These are phyloP conservation scores for Arion vulgaris DNA, from an alignment of 1,140 invertebrate species.

Conservation along the genomic window DNA sequence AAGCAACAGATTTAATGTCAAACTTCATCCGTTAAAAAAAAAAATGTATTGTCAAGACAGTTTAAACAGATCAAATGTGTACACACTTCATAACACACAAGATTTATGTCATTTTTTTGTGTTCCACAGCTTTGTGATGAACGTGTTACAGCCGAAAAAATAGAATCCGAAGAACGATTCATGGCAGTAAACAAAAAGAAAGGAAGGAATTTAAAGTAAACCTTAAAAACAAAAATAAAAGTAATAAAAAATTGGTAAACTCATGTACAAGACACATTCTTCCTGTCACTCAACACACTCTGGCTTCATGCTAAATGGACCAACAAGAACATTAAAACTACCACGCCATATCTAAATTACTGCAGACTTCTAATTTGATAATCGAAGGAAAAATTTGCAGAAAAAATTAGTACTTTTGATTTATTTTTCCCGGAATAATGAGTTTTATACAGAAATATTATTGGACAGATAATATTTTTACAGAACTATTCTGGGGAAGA, in stretches of 20 bases:
- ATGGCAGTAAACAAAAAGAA: background rate
- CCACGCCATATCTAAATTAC: background rate
- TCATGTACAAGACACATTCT: background rate
- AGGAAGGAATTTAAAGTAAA: background rate
- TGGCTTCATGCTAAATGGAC: background rate
- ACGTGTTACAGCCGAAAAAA: background rate
- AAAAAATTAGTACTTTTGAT: too few species aligned
- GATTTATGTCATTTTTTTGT: background rate
- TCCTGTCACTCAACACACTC: background rate
- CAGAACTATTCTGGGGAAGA: too few species aligned
- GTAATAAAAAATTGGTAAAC: background rate
- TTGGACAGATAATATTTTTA: too few species aligned
- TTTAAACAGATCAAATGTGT: background rate
- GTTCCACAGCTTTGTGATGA: conserved; percentile 28
- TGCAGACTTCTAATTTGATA: background rate
- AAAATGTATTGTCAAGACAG: background rate
- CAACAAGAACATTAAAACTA: background rate
- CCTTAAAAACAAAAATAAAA: background rate
- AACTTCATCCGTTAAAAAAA: background rate
- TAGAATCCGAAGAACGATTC: background rate
- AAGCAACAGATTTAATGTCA: background rate
- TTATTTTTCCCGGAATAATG: too few species aligned
- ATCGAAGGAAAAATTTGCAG: background rate
- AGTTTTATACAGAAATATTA: too few species aligned
- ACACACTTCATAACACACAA: background rate